Evolutionary conservation across 2,888 invertebrate genomes (phyloP), one percentile per base, ranked within the genome.

Genomic region (Kuschelorhynchus macadamiae): DNA sequence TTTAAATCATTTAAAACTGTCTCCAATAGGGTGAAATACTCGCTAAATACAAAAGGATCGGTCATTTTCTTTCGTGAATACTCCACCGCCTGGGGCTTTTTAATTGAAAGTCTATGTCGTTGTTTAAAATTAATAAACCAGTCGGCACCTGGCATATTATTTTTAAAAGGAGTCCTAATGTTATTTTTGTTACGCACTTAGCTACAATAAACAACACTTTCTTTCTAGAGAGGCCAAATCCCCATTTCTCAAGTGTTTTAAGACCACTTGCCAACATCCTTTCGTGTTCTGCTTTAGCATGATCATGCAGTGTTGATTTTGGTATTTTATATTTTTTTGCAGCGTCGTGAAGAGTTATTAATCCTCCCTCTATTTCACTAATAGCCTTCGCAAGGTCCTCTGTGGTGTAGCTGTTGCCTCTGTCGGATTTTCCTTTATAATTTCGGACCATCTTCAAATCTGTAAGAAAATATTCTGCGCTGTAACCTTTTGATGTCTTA

Each of bases 31-130:
- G 2, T n/a, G 11, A 36, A 36, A 12, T 12, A 12, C 36, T 36
- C 36, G 11, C 2, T 11, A 2, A 36, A 2, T 36, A 36, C 36
- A 36, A 36, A 36, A 36, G 36, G 59, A 36, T 59, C 59, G 9
- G 59, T 59, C 52, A 59, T 59, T 60, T 50, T 59, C n/a, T 59
- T 66, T 52, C 65, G 49, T 14, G 65, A 47, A 57, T 57, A 57
- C 39, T 65, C 65, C 49, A n/a, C 65, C 25, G 59, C 57, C 41
- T 65, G 57, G 18, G 65, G 57, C 57, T 59, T 39, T 25, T 60
- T 60, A 49, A 60, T 60, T 49, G 49, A 33, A 32, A 60, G 33
- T 33, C 49, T 60, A 57, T 60, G 60, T 60, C 36, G n/a, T n/a
- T n/a, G n/a, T n/a, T n/a, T n/a, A n/a, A n/a, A n/a, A n/a, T n/a